Conservation (phyloP, 2,113 vertebrate genomes). For the Salvelinus namaycush region DNA sequence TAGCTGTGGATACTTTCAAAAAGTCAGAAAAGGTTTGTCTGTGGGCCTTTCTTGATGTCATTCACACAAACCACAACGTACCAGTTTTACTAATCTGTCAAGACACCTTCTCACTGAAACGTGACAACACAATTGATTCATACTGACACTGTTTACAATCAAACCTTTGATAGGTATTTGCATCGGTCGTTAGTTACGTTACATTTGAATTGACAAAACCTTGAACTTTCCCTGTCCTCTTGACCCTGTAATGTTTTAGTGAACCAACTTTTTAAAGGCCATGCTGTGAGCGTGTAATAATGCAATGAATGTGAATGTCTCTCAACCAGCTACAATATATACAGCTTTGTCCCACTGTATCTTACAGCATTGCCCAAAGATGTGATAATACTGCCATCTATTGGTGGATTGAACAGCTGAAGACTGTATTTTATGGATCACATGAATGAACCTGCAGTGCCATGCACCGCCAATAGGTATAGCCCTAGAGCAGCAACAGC, state of each 20-base stretch:
- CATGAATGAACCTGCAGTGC: slow-evolving; percentile 18
- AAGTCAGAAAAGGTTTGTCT: background rate
- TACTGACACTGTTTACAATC: no score
- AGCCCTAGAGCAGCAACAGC: slow-evolving; percentile 15
- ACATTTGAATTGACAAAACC: no score
- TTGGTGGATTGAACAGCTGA: slow-evolving; percentile 33
- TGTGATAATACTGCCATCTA: slow-evolving; percentile 60
- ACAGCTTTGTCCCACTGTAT: background rate
- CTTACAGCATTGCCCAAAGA: background rate
- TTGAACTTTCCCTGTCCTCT: no score
- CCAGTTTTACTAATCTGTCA: background rate
- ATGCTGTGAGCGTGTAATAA: no score
- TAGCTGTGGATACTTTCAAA: background rate
- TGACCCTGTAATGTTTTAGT: no score
- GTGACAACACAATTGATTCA: background rate
- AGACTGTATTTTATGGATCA: no score
- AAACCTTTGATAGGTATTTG: no score
- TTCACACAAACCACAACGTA: background rate
- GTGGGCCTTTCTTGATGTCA: background rate
- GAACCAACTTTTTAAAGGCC: no score
- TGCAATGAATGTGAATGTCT: no score
- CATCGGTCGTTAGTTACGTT: no score
- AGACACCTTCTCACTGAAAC: background rate
- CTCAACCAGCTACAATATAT: background rate
- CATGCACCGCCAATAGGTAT: slow-evolving; percentile 49